These are phyloP conservation scores for Leptarthrus brevirostris DNA, from an alignment of 2,888 invertebrate species.

Conservation along the genomic window DNA sequence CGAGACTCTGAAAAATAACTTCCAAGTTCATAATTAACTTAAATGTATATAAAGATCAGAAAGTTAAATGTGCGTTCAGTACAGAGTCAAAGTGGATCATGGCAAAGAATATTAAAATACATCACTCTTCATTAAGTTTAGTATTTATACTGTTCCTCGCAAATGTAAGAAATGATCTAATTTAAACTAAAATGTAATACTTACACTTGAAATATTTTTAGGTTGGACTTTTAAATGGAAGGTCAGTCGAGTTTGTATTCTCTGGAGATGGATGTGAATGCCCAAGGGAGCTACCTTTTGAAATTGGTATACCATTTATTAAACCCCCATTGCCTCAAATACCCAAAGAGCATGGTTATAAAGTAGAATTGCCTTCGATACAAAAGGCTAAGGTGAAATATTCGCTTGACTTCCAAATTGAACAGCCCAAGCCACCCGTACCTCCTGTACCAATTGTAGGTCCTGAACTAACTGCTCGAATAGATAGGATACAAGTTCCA, in stretches of 20 bases:
- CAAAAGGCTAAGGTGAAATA: constrained; percentile 58
- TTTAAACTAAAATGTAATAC: not conserved
- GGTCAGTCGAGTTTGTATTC: constrained; percentile 60
- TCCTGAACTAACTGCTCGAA: constrained; percentile 58
- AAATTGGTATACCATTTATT: constrained; percentile 59
- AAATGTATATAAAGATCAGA: too few species aligned
- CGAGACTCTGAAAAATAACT: too few species aligned
- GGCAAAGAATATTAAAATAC: not conserved
- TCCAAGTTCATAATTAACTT: too few species aligned
- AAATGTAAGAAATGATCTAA: not conserved
- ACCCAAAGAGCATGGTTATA: constrained; percentile 59
- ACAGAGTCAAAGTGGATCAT: not conserved
- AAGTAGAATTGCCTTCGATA: constrained; percentile 59
- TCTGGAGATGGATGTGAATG: constrained; percentile 62
- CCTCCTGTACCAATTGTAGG: constrained; percentile 54
- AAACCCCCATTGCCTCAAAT: constrained; percentile 53
- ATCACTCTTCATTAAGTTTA: not conserved
- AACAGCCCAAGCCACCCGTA: constrained; percentile 59
- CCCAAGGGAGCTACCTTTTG: constrained; percentile 59
- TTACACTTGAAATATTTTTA: constrained; percentile 47
- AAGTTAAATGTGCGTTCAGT: too few species aligned
- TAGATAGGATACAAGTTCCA: constrained; percentile 59
- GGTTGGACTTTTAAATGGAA: constrained; percentile 55
- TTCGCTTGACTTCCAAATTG: constrained; percentile 62
- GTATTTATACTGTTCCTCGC: not conserved